phyloP scores from a whole-genome alignment of 2,797 vertebrate species.

The Anomalospiza imberbis region DNA sequence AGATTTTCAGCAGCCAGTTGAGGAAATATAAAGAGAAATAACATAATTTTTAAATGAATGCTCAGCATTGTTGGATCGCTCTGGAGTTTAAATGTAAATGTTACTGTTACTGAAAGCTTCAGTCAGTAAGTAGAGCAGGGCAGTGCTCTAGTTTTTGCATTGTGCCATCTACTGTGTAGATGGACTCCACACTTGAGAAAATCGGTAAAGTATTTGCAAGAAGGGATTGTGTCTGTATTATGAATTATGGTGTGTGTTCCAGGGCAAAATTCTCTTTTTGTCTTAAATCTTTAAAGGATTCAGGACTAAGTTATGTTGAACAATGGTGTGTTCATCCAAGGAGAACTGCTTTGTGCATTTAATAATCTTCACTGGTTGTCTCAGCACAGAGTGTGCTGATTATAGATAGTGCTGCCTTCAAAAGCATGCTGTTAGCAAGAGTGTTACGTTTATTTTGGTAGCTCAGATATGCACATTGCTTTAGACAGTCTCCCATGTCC shows the following conservation, averaged over 20 bases:
- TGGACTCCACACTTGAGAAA: background rate
- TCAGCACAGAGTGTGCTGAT: slow-evolving; percentile 1
- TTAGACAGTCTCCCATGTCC: background rate
- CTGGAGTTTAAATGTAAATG: background rate
- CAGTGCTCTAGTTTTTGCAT: background rate
- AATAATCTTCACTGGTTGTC: slow-evolving; percentile 22
- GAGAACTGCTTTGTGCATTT: slow-evolving; percentile 6
- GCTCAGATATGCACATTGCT: background rate
- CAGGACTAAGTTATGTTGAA: background rate
- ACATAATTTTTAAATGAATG: background rate
- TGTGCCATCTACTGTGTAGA: background rate
- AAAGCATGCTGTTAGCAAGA: background rate
- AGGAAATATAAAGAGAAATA: background rate
- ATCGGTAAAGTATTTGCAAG: background rate
- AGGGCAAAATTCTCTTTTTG: background rate
- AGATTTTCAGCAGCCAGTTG: background rate
- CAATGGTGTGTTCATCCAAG: background rate
- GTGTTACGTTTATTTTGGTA: background rate
- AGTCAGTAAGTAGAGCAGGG: background rate
- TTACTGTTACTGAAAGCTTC: background rate
- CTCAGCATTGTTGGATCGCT: background rate
- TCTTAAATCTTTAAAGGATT: background rate
- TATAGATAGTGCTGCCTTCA: slow-evolving; percentile 16
- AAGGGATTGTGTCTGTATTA: background rate
- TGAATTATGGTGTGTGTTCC: background rate